Percentiles rank a stretch among this genome's conserved stretches.
phyloP scores from a whole-genome alignment of 2,888 invertebrate genomes.

The Megamerina dolium region DNA sequence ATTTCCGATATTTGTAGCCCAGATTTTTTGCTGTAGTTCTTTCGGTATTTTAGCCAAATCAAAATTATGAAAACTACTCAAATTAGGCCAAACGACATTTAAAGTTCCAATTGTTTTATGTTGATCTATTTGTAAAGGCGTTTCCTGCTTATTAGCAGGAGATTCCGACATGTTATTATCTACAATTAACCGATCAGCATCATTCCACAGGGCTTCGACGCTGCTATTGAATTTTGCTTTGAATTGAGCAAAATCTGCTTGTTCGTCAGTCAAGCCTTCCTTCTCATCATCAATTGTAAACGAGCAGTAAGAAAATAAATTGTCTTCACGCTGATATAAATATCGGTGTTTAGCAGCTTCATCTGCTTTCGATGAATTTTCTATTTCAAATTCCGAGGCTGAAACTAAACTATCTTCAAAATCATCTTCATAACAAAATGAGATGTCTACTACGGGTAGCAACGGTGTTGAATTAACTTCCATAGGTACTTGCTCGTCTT shows the following conservation, averaged over 20 bases:
- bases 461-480: background rate
- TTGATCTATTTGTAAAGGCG: background rate
- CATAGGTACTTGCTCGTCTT: too few species aligned
- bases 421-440: constrained; percentile 25
- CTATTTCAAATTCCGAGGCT: constrained; percentile 21
- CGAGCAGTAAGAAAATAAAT: background rate
- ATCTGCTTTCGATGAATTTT: background rate
- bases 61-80: constrained; percentile 35
- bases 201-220: constrained; percentile 62
- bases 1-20: constrained; percentile 14
- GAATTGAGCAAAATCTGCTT: constrained; percentile 35
- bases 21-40: background rate
- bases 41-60: constrained; percentile 21
- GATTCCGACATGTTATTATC: background rate
- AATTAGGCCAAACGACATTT: constrained; percentile 22
- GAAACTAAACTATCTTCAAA: constrained; percentile 26
- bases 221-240: constrained; percentile 61
- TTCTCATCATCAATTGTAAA: constrained; percentile 19
- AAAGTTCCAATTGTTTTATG: background rate
- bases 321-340: constrained; percentile 21
- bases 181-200: constrained; percentile 44
- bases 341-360: constrained; percentile 14
- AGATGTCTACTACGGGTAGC: constrained; percentile 20
- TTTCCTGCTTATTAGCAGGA: background rate
- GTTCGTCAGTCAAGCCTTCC: constrained; percentile 24